Base-by-base conservation (phyloP, 1,140 invertebrate species). In the Ceratina japonica region DNA sequence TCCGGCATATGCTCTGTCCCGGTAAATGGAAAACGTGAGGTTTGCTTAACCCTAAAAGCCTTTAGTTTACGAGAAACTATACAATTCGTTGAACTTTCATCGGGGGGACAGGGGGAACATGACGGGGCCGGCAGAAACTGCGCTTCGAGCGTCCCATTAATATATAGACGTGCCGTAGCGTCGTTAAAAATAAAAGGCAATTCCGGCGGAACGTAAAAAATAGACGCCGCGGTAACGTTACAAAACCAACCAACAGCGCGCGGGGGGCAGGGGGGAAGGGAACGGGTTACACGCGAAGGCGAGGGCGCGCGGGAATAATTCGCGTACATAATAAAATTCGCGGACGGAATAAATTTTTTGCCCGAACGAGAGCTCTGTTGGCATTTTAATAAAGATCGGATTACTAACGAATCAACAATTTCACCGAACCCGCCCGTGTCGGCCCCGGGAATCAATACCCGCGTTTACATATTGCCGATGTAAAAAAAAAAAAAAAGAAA, bases 21-120 rank as follows among this genome's bases (percentile, higher is more conserved):
- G 54, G 75, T 80, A 84, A 86, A 83, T 80, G 84, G 64, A 80
- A 85, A 88, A 88, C 82, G 83, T 85, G 75, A 87, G 84, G 87
- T 90, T 89, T 89, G 82, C 82, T 89, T 89, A 90, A 89, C 84
- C 87, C 86, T 85, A 85, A 89, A 87, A 85, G 82, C 81, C 76
- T 83, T 68, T 77, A 69, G 65, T 37, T 62, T 44, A 62, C 59
- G 44, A 68, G 31, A 37, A 77, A 10, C 22, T 71, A 22, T 52
- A 61, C 75, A 51, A 62, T 77, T 54, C 24, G n/a, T 15, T 49
- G 52, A 52, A 62, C 44, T 62, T 59, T 49, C 56, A 63, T 52
- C 37, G 31, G n/a, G n/a, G n/a, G n/a, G 59, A 59, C 5, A 20
- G 49, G 37, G 10, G 37, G n/a, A n/a, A 10, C 37, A 44, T 44